A percentile compares a stretch with the other conserved stretches of the same genome.
These are phyloP conservation scores for Drosophila ficusphila DNA, from an alignment of 1,140 invertebrate species.

Conservation along the genomic window DNA sequence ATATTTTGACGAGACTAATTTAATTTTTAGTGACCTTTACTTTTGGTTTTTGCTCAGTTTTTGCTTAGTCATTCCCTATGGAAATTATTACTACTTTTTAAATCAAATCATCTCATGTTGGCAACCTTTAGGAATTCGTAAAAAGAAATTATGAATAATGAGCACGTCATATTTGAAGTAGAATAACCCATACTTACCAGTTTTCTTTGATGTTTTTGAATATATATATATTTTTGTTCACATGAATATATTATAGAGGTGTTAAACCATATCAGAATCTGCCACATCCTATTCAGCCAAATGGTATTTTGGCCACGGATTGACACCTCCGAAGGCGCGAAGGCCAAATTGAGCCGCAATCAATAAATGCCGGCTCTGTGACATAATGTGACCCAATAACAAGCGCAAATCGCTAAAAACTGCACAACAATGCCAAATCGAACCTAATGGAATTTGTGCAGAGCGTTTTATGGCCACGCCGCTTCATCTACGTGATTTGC, in stretches of 20 bases:
- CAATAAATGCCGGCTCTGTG: conserved; percentile 24
- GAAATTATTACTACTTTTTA: no score
- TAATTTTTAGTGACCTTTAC: no score
- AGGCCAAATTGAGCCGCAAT: conserved; percentile 13
- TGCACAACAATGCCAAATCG: conserved; percentile 29
- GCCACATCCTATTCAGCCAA: background rate
- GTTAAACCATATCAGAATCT: background rate
- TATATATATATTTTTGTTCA: no score
- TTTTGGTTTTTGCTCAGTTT: no score
- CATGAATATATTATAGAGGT: background rate
- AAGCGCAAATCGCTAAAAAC: conserved; percentile 30
- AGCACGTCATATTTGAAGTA: no score
- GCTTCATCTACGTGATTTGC: conserved; percentile 34
- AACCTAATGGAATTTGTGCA: conserved; percentile 37
- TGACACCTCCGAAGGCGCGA: conserved; percentile 4
- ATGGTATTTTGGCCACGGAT: background rate
- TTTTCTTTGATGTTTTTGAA: no score
- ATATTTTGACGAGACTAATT: no score
- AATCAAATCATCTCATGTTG: no score
- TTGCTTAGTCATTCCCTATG: no score
- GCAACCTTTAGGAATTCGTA: no score
- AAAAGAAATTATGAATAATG: no score
- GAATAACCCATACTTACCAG: no score
- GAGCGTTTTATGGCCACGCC: conserved; percentile 30
- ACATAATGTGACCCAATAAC: conserved; percentile 35